Base-by-base conservation (phyloP, 2,888 invertebrate species). In the Brachylomia viminalis region DNA sequence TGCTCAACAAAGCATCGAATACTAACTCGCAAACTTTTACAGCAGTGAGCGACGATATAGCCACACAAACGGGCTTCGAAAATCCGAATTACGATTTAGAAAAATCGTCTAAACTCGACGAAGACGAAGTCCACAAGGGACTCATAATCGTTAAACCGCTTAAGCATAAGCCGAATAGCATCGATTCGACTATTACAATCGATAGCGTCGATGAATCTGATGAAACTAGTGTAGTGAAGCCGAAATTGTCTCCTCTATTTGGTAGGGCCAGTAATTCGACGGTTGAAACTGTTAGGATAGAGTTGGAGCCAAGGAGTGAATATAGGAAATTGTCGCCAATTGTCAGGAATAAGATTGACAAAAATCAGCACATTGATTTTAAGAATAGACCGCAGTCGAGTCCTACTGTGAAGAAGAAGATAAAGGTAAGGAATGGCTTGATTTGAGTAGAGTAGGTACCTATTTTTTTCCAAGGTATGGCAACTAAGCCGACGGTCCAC, bases 321-420 rank as follows among this genome's bases (percentile, higher is more conserved):
- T 95, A 93, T 59, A 92, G 96, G 80, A 97, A 96, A 79, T 79
- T 97, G 66, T 96, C 96, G 1, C 96, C 96, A 0, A 95, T 96
- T 11, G 92, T 93, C 0, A 90, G 92, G 79, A 94, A 92, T 62
- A 93, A 90, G 82, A 91, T 90, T 52, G 93, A 91, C 0, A 91
- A 85, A 13, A 93, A 92, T 38, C 93, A 93, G 69, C 92, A 95
- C 72, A 95, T 95, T 49, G 95, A 96, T 86, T 96, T 96, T 58
- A 92, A 92, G 83, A 92, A 94, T 77, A 91, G 95, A 11, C 96
- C 96, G 1, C 96, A 96, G 67, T 96, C 95, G 0, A 96, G 96
- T 85, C 96, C 96, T 0, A 92, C 94, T 62, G 88, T 90, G 42
- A 93, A 92, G 79, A 95, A 92, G 80, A 79, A 83, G 58, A 91